Conservation (phyloP, 1,140 invertebrate species). For the Cyrtorhinus lividipennis region DNA sequence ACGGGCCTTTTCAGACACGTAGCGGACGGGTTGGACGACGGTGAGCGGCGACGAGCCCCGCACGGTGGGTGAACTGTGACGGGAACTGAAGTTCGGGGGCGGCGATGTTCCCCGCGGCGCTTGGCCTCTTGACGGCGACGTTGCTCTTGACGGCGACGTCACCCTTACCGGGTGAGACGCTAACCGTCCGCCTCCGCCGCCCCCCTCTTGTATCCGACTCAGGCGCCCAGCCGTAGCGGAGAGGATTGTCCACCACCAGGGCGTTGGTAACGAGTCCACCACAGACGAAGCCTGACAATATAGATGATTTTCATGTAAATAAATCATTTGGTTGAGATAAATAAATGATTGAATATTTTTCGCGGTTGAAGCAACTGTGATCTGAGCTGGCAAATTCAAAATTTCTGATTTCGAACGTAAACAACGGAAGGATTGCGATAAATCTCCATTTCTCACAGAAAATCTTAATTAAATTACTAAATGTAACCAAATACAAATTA, state of each 20-base stretch:
- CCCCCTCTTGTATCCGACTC: constrained; percentile 19
- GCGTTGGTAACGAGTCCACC: constrained; percentile 22
- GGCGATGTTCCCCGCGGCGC: constrained; percentile 1
- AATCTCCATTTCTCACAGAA: too few species aligned
- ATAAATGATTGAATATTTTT: too few species aligned
- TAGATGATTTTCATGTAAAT: constrained; percentile 5
- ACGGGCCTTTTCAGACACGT: constrained; percentile 52
- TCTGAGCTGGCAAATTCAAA: too few species aligned
- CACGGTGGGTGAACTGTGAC: background rate
- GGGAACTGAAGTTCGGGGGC: background rate
- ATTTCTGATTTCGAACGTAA: too few species aligned
- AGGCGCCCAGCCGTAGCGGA: background rate
- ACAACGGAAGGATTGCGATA: too few species aligned
- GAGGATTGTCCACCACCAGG: constrained; percentile 8
- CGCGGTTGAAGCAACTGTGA: too few species aligned
- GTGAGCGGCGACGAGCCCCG: background rate
- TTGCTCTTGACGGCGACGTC: background rate
- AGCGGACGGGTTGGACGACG: constrained; percentile 20
- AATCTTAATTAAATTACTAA: too few species aligned
- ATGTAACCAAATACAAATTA: too few species aligned
- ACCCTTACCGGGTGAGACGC: too few species aligned
- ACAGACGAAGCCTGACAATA: constrained; percentile 18
- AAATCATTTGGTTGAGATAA: too few species aligned
- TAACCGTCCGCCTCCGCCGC: background rate
- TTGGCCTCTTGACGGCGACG: background rate